Evolutionary conservation across 53 echinoderm and acorn worm genomes (phyloP).

Genomic region (Paelopatides confundens): DNA sequence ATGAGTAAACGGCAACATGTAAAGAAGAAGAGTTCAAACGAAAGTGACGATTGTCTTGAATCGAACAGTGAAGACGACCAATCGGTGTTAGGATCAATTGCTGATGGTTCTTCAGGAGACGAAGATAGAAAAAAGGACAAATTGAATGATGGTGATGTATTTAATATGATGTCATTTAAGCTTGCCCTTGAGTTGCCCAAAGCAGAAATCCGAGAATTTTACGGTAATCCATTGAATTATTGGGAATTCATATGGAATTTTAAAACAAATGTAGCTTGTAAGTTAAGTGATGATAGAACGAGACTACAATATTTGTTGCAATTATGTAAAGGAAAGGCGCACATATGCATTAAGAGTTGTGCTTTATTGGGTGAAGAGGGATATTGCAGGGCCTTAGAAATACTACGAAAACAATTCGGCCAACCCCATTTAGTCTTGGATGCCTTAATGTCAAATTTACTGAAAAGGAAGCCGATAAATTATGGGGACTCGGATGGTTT

Average conservation of each 20-base stretch:
- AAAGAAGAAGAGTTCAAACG: too few species aligned
- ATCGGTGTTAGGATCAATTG: too few species aligned
- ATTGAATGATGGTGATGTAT: neutral
- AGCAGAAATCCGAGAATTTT: neutral
- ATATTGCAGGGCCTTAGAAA: neutral
- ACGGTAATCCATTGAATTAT: neutral
- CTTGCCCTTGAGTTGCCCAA: neutral
- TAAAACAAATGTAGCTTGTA: neutral
- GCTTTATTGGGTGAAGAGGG: neutral
- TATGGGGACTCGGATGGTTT: neutral
- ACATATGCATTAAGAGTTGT: neutral
- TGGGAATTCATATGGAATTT: neutral
- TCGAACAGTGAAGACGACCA: too few species aligned
- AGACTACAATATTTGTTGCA: too few species aligned
- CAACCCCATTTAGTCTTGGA: neutral
- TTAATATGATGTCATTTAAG: neutral
- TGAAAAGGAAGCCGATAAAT: neutral
- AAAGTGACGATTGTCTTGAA: too few species aligned
- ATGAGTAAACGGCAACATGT: too few species aligned
- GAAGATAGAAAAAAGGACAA: too few species aligned
- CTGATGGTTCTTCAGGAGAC: too few species aligned
- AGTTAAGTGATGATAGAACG: neutral
- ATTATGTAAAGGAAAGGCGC: neutral
- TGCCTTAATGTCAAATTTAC: neutral
- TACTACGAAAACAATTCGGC: neutral